Evolutionary conservation across 2,113 vertebrate species (phyloP), one percentile per base, ranked within the genome.

Genomic region (Megaleporinus macrocephalus): DNA sequence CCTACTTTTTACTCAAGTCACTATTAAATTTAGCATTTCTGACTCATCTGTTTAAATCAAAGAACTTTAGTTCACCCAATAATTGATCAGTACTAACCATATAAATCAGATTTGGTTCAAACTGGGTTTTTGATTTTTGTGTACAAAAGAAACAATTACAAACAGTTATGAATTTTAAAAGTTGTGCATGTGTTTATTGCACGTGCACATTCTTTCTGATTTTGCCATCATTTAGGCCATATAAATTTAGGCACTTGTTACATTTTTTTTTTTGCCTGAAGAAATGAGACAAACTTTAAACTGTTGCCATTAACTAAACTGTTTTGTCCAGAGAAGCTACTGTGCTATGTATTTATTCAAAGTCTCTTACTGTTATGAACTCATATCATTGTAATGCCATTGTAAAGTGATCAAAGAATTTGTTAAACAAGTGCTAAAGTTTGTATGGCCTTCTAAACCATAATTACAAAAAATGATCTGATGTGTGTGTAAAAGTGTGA

Each of bases 181-280:
- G 0, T 53, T 51, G n/a, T 44, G 61, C 13, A 15, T 55, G 24
- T 4, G 36, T 36, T 3, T 36, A 4, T 36, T 36, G 29, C 9
- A 49, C 68, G 41, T 27, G 6, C 12, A 0, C 33, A 3, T 6
- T 27, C 20, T 26, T 24, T 10, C 18, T 18, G 61, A 44, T 49
- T 18, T 63, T 65, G 16, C 5, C 16, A 7, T 16, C 2, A 26
- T 55, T 78, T 51, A 55, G 27, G n/a, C 51, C n/a, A n/a, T 44
- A n/a, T 57, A 51, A 70, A 44, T 12, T 12, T 79, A 24, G 26
- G 24, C 36, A 79, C 78, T 61, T 79, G 77, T 70, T 70, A 59
- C 55, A 57, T 20, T 30, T n/a, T 10, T 53, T 11, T 53, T 53
- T 53, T 16, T n/a, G n/a, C 51, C 15, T 53, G 16, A 53, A 49